Percentiles rank a stretch among this genome's conserved stretches.
phyloP scores from a whole-genome alignment of 2,113 vertebrate genomes.

The Egretta garzetta region DNA sequence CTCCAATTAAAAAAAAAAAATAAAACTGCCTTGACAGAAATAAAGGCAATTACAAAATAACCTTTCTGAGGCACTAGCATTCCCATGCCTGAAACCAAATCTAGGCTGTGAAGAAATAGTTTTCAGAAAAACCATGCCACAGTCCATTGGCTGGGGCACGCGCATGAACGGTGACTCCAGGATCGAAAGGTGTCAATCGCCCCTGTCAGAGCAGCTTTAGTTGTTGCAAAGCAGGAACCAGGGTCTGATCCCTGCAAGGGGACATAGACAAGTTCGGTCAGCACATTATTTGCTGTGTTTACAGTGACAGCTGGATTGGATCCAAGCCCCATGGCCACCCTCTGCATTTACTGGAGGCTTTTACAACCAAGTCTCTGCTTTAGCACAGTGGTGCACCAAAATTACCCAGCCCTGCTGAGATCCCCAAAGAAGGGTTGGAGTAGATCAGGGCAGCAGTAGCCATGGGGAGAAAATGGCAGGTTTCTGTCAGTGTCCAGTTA shows the following conservation, averaged over 20 bases:
- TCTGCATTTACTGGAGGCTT: background rate
- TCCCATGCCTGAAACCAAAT: background rate
- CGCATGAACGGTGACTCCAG: background rate
- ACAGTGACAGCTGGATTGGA: background rate
- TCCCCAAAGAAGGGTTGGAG: background rate
- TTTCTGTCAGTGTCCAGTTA: slow-evolving; percentile 7
- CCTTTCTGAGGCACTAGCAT: background rate
- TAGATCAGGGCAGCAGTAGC: background rate
- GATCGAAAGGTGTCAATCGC: slow-evolving; percentile 40
- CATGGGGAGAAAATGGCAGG: background rate
- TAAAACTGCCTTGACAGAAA: background rate
- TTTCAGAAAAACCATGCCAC: slow-evolving; percentile 9
- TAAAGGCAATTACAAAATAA: background rate
- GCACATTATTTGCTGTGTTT: background rate
- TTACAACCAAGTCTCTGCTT: background rate
- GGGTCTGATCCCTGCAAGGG: slow-evolving; percentile 1
- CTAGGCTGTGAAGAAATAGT: background rate
- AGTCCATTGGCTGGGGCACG: slow-evolving; percentile 22
- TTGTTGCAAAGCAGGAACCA: background rate
- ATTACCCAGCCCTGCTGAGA: background rate
- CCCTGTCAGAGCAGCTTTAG: slow-evolving; percentile 32
- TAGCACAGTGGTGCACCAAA: background rate
- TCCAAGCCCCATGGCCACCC: background rate
- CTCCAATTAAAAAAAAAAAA: background rate
- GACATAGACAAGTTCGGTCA: background rate